Evolutionary conservation across 1,140 invertebrate genomes (phyloP), one percentile per base, ranked within the genome.

Genomic region (Calephelis virginiensis): DNA sequence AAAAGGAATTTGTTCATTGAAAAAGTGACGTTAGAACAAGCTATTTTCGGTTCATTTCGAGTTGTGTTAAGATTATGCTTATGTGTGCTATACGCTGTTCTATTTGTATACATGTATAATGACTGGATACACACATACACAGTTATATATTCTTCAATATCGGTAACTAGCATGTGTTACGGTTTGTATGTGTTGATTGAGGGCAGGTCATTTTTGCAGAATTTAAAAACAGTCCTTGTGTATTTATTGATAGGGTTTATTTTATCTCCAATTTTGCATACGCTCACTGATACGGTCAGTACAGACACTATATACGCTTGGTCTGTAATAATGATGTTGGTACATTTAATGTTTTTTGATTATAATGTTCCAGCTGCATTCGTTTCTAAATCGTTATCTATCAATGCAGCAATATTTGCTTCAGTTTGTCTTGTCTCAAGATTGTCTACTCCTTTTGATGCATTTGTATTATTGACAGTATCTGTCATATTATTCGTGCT

Each of bases 291-390:
- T 85, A 98, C 97, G 0, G 96, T 99, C 0, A 98, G 97, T 80
- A 99, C 98, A 1, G 98, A 99, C 85, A 99, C 98, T 3, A 99
- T 99, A 81, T 99, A 99, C 80, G 96, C 96, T 1, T 97, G 95
- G 92, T 95, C 97, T 17, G 94, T 96, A 60, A 93, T 97, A 47
- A 97, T 98, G 94, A 94, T 99, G 86, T 74, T 97, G 0, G 89
- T 96, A 7, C 97, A 99, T 92, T 91, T 99, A 46, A 92, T 97
- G 66, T 98, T 98, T 81, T 97, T 96, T 81, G 96, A 99, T 86
- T 99, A 99, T 85, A 96, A 97, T 12, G 93, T 97, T 2, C 93
- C 95, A 48, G 96, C 95, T 47, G 95, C 97, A 13, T 93, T 96
- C 53, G 93, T 96, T 13, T 97, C 95, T 0, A 97, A 96, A 70